These are phyloP conservation scores for Alosa alosa DNA, from an alignment of 2,113 vertebrate species.

Conservation along the genomic window DNA sequence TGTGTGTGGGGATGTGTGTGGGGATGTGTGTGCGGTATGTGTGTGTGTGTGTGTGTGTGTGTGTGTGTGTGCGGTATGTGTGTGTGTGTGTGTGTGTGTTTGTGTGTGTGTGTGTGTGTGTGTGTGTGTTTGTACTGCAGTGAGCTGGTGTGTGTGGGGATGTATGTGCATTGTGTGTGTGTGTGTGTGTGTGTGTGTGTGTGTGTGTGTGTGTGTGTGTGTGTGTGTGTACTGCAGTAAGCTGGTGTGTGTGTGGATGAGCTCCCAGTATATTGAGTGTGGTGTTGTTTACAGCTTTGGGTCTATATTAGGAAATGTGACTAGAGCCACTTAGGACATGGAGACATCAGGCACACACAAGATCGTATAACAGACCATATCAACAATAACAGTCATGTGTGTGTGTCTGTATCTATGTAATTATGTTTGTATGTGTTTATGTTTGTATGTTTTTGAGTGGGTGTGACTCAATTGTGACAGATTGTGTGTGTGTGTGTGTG, in stretches of 20 bases:
- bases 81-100: too few relatives aligned
- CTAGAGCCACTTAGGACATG: constrained; percentile 9
- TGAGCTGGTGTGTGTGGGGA: too few relatives aligned
- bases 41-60: too few relatives aligned
- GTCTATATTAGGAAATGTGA: not conserved
- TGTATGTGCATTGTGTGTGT: too few relatives aligned
- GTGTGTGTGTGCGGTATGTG: not conserved
- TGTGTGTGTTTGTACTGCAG: too few relatives aligned
- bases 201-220: too few relatives aligned
- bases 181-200: too few relatives aligned
- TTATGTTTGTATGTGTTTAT: not conserved
- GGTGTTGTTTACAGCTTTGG: not conserved
- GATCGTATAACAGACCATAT: not conserved
- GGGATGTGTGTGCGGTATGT: too few relatives aligned
- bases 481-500: not conserved
- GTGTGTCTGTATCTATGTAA: not conserved
- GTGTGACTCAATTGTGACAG: not conserved
- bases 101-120: too few relatives aligned
- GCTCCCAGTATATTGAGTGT: constrained; percentile 15
- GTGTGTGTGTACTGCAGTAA: not conserved
- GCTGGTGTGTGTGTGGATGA: not conserved
- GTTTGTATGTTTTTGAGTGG: not conserved
- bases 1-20: too few relatives aligned
- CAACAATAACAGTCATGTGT: constrained; percentile 14
- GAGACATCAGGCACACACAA: not conserved